Base-by-base conservation (phyloP, 2,113 vertebrate genomes). In the Phasianus colchicus region DNA sequence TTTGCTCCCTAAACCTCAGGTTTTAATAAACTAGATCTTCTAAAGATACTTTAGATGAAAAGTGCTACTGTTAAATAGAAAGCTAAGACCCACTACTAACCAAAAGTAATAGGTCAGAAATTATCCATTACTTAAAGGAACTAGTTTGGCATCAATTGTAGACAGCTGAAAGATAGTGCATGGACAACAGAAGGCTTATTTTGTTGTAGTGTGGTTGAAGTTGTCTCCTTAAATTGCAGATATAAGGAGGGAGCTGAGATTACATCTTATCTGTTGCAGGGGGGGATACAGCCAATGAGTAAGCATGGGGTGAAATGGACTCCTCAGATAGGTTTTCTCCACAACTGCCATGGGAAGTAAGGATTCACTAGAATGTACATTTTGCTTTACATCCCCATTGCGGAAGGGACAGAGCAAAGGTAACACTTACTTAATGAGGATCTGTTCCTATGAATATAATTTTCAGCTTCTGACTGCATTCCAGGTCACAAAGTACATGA, bases 391-490 rank as follows among this genome's bases (percentile, higher is more conserved):
- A 88, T 55, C n/a, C 69, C 88, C 79, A 63, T 58, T n/a, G 72
- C 0, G 1, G 73, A 88, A 90, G 40, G 27, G n/a, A 48, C 45
- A 95, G 45, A 73, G 83, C 75, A 88, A 86, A 92, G 72, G 57
- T 80, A 89, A 91, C 0, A 1, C 76, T 84, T 77, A 65, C 70
- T 92, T 95, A 94, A 95, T 3, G 4, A 65, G 79, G 61, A 72
- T 69, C 43, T 70, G 69, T 88, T 90, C 40, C 94, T 89, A 27
- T 29, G 76, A 86, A 95, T 82, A 83, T 83, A 52, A 77, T 94
- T 92, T 91, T 89, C 74, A 73, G 66, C 78, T 45, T 89, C 43
- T 78, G 54, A 89, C 71, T 87, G 52, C 72, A 88, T 88, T 87
- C 73, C 83, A 86, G 7, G 13, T 74, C 88, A 83, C 65, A 92